These are phyloP conservation scores for Stratiomys singularior DNA, from an alignment of 2,888 invertebrate species.

Conservation along the genomic window DNA sequence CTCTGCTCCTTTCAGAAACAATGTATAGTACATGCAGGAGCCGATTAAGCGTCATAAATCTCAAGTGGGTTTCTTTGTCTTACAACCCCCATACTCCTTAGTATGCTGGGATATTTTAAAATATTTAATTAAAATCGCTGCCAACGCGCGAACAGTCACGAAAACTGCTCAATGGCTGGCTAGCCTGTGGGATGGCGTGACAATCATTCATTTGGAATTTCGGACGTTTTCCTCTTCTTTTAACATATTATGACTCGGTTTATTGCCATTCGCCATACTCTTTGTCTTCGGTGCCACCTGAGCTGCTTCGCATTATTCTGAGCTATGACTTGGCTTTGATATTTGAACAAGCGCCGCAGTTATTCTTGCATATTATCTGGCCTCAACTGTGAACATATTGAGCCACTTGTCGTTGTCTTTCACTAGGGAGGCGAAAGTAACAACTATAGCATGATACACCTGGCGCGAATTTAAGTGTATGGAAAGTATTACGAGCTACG, in stretches of 20 bases:
- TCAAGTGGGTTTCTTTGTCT: constrained; percentile 41
- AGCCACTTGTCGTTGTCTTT: constrained; percentile 38
- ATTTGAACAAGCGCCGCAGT: constrained; percentile 19
- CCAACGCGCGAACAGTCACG: neutral
- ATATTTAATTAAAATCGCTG: constrained; percentile 43
- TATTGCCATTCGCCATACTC: neutral
- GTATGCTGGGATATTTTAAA: constrained; percentile 35
- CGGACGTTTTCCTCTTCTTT: constrained; percentile 1
- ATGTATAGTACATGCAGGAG: neutral
- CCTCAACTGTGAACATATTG: constrained; percentile 35
- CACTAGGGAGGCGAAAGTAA: constrained; percentile 5
- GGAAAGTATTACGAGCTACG: constrained; percentile 9
- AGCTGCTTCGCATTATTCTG: neutral
- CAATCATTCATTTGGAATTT: constrained; percentile 37
- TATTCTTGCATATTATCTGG: constrained; percentile 17
- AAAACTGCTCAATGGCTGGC: neutral
- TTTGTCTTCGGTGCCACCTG: neutral
- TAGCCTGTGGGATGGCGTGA: constrained; percentile 36
- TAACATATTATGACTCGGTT: constrained; percentile 19
- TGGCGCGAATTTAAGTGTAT: constrained; percentile 44
- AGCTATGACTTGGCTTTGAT: constrained; percentile 7
- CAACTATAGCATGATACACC: constrained; percentile 36
- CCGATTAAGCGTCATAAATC: constrained; percentile 40
- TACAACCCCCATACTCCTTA: constrained; percentile 13
- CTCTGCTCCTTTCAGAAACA: too few relatives aligned